Percentiles rank a stretch among this genome's conserved stretches.
phyloP scores from a whole-genome alignment of 2,888 invertebrate genomes.

The Neelides folsomi region DNA sequence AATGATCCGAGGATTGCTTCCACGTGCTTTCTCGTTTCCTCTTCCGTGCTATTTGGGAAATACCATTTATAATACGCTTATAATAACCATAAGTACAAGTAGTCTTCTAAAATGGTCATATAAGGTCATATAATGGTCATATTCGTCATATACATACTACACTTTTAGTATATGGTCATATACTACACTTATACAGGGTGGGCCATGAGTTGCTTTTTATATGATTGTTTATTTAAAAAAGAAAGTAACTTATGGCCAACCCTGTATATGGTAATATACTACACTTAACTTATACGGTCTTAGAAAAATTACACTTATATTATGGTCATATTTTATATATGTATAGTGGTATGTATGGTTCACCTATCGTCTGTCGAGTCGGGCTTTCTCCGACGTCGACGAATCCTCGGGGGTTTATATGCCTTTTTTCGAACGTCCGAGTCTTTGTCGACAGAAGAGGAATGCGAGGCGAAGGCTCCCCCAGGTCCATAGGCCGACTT shows the following conservation, averaged over 20 bases:
- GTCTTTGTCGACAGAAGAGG: slow-evolving; percentile 37
- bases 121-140: too few relatives aligned
- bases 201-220: slow-evolving; percentile 6
- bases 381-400: slow-evolving; percentile 22
- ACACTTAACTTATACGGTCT: too few relatives aligned
- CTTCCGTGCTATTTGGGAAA: slow-evolving; percentile 15
- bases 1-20: neutral
- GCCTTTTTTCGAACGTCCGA: slow-evolving; percentile 35
- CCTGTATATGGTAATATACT: too few relatives aligned
- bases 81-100: neutral
- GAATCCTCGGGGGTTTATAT: slow-evolving; percentile 38
- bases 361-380: slow-evolving; percentile 22
- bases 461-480: slow-evolving; percentile 31
- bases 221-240: too few relatives aligned
- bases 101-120: neutral
- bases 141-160: too few relatives aligned
- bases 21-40: slow-evolving; percentile 11
- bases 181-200: too few relatives aligned
- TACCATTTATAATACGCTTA: too few relatives aligned
- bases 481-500: slow-evolving; percentile 22
- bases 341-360: neutral
- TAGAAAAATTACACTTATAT: too few relatives aligned
- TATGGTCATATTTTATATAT: too few relatives aligned
- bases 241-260: too few relatives aligned
- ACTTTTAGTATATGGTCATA: too few relatives aligned